phyloP scores from a whole-genome alignment of 2,113 vertebrate species.

The Callaeas wilsoni region DNA sequence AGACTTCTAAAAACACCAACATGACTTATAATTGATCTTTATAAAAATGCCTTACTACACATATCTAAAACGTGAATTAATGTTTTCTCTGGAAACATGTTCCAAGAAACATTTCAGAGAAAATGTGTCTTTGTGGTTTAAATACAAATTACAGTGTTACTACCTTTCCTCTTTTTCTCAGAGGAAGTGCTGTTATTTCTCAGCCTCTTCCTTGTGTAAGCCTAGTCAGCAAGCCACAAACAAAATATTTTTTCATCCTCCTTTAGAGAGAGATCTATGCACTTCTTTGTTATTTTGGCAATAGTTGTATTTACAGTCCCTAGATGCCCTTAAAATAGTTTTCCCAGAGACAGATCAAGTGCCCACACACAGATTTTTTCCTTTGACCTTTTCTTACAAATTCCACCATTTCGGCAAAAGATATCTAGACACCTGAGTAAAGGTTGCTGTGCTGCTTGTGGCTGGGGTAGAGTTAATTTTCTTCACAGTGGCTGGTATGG shows the following conservation, averaged over 20 bases:
- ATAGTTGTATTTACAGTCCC: not conserved
- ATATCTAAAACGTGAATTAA: not conserved
- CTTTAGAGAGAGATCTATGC: not conserved
- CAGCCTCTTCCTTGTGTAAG: not conserved
- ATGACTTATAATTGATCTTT: not conserved
- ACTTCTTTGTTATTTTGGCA: not conserved
- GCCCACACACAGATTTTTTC: not conserved
- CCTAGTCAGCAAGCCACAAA: slow-evolving; percentile 3
- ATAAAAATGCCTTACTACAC: not conserved
- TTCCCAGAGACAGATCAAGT: not conserved
- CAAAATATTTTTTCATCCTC: not conserved
- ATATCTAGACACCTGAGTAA: not conserved
- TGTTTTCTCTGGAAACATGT: not conserved
- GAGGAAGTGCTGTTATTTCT: not conserved
- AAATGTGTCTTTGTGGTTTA: not conserved
- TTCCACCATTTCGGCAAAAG: not conserved
- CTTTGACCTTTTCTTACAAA: slow-evolving; percentile 1
- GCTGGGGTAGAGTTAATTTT: not conserved
- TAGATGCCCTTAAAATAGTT: not conserved
- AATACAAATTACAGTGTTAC: not conserved
- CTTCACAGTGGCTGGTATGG: not conserved
- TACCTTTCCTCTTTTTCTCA: not conserved
- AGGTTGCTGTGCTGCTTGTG: not conserved
- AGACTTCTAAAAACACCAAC: not conserved
- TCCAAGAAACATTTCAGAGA: slow-evolving; percentile 3